Base-by-base conservation (phyloP, 2,113 vertebrate genomes). In the Okapia johnstoni region DNA sequence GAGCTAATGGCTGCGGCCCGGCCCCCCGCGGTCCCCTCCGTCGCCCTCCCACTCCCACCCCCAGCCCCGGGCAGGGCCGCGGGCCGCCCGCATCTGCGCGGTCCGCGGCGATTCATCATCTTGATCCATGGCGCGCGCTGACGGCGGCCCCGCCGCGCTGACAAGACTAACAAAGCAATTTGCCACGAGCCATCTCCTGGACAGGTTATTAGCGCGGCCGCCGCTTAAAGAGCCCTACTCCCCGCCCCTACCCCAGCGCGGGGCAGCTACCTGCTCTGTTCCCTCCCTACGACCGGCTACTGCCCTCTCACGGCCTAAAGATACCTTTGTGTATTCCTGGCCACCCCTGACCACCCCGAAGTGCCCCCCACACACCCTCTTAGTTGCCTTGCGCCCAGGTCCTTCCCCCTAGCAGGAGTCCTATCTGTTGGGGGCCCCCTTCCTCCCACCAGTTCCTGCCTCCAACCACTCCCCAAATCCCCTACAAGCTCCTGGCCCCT, bases 141-240 rank as follows among this genome's bases (percentile, higher is more conserved):
- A 99, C 99, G 99, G 99, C 99, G 99, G 99, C 99, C 99, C 98
- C 99, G 99, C 98, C 97, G 97, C 94, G 97, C 98, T 99, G 99
- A 99, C 99, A 99, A 99, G 99, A 99, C 99, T 99, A 99, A 99
- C 99, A 99, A 99, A 99, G 99, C 99, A 99, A 99, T 99, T 99
- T 99, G 99, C 99, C 99, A 99, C 99, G 99, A 99, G 99, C 99
- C 98, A 99, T 99, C 99, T 99, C 99, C 98, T 98, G 98, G 99
- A 99, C 99, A 99, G 99, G 99, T 99, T 99, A 99, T 99, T 99
- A 99, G 99, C 99, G 98, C 98, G 98, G 98, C 99, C 98, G 99
- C 99, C 99, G 99, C 99, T 99, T 99, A 99, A 99, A 99, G 99
- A 99, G 92, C 94, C 98, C 98, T 98, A 98, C 96, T 96, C 96